These are phyloP conservation scores for Danio tinwini DNA, from an alignment of 2,797 vertebrate genomes.

Conservation along the genomic window DNA sequence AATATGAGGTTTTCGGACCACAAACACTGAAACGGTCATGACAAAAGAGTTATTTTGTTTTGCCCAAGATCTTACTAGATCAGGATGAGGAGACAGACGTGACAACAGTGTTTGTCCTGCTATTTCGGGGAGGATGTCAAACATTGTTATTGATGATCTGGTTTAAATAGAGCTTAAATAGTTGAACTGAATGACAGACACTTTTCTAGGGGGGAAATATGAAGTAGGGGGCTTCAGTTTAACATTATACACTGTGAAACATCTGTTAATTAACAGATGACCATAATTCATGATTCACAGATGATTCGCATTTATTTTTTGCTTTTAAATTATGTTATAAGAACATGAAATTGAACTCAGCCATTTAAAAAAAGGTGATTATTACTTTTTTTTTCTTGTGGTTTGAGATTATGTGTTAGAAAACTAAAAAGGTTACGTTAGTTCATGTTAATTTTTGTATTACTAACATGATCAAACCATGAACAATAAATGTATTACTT, in stretches of 20 bases:
- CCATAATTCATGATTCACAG: too few relatives aligned
- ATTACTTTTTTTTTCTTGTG: too few relatives aligned
- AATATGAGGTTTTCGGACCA: constrained; percentile 3
- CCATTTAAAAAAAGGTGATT: too few relatives aligned
- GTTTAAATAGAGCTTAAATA: not conserved
- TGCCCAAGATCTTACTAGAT: constrained; percentile 43
- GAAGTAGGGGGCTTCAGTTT: not conserved
- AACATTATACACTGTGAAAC: not conserved
- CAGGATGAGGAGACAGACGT: constrained; percentile 32
- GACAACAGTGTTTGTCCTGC: constrained; percentile 24
- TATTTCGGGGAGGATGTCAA: constrained; percentile 1
- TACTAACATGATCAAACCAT: too few relatives aligned
- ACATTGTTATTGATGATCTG: constrained; percentile 4
- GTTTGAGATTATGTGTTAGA: too few relatives aligned
- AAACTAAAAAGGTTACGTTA: too few relatives aligned
- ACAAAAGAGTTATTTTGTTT: constrained; percentile 29
- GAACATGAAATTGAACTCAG: too few relatives aligned
- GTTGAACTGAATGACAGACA: not conserved
- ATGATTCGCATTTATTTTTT: too few relatives aligned
- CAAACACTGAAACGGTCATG: not conserved
- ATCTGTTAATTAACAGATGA: too few relatives aligned
- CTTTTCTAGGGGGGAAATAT: not conserved
- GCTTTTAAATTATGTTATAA: too few relatives aligned
- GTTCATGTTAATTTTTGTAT: too few relatives aligned
- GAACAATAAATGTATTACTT: too few relatives aligned